A percentile compares a stretch with the other conserved stretches of the same genome.
These are phyloP conservation scores for Mellilla xanthometata DNA, from an alignment of 2,888 invertebrate genomes.

Conservation along the genomic window DNA sequence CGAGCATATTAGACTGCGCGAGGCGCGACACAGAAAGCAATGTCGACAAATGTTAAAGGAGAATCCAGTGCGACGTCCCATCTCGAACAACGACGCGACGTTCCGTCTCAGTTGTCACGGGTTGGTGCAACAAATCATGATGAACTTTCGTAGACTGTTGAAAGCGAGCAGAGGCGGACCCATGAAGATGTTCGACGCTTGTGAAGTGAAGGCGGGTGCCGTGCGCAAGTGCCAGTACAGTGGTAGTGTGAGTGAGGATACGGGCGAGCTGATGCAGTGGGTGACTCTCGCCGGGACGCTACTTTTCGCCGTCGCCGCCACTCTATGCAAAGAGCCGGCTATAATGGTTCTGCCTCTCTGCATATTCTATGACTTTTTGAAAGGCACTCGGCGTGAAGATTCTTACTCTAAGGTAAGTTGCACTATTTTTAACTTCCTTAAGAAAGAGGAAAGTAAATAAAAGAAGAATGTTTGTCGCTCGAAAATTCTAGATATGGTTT, in stretches of 20 bases:
- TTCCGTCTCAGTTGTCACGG: constrained; percentile 73
- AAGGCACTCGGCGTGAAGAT: constrained; percentile 75
- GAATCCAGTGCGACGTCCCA: constrained; percentile 49
- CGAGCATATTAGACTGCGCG: constrained; percentile 87
- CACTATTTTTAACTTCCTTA: constrained; percentile 23
- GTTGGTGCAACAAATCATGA: constrained; percentile 69
- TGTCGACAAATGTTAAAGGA: constrained; percentile 62
- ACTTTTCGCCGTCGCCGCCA: constrained; percentile 88
- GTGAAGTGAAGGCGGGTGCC: constrained; percentile 54
- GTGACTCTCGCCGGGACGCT: constrained; percentile 84
- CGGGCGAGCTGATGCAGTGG: constrained; percentile 73
- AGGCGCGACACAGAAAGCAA: constrained; percentile 63
- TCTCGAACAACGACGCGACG: constrained; percentile 53
- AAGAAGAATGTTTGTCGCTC: background rate
- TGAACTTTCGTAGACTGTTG: constrained; percentile 66
- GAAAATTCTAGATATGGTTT: background rate
- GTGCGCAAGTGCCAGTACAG: constrained; percentile 67
- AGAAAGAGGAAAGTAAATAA: constrained; percentile 16
- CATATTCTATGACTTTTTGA: constrained; percentile 92
- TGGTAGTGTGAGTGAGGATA: constrained; percentile 69
- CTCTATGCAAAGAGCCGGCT: constrained; percentile 97
- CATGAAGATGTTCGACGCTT: constrained; percentile 61
- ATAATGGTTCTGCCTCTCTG: constrained; percentile 95
- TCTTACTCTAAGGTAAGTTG: constrained; percentile 81
- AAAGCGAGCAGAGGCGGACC: constrained; percentile 70